phyloP scores from a whole-genome alignment of 2,888 invertebrate genomes.

The Notocelia uddmanniana region DNA sequence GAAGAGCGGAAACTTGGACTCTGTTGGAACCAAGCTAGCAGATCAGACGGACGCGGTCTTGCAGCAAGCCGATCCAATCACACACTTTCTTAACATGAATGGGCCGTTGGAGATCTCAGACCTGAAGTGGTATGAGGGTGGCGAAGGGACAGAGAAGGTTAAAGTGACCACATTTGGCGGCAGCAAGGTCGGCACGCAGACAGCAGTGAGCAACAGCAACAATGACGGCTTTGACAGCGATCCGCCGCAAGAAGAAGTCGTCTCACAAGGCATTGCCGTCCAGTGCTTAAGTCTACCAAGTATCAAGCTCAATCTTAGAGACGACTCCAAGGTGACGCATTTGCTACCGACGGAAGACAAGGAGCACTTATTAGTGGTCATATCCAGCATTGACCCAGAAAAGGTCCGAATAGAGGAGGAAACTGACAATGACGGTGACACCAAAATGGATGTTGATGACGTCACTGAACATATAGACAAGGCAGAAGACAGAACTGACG shows the following conservation, averaged over 20 bases:
- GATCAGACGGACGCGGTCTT: slow-evolving; percentile 77
- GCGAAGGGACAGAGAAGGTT: slow-evolving; percentile 74
- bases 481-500: slow-evolving; percentile 61
- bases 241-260: slow-evolving; percentile 73
- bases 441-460: slow-evolving; percentile 80
- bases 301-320: slow-evolving; percentile 73
- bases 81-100: slow-evolving; percentile 77
- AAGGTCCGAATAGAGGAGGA: slow-evolving; percentile 67
- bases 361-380: slow-evolving; percentile 87
- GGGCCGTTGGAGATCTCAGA: slow-evolving; percentile 81
- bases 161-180: slow-evolving; percentile 71
- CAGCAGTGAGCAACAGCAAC: slow-evolving; percentile 71
- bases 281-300: slow-evolving; percentile 86
- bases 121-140: slow-evolving; percentile 78
- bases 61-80: slow-evolving; percentile 70
- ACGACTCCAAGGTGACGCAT: slow-evolving; percentile 85
- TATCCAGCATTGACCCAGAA: slow-evolving; percentile 75
- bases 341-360: slow-evolving; percentile 90
- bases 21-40: slow-evolving; percentile 74
- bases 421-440: slow-evolving; percentile 71
- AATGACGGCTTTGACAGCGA: slow-evolving; percentile 84
- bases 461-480: slow-evolving; percentile 62
- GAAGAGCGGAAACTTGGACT: slow-evolving; percentile 76
- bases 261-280: slow-evolving; percentile 81
- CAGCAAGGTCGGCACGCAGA: slow-evolving; percentile 73